A percentile compares a stretch with the other conserved stretches of the same genome.
Evolutionary conservation across 2,888 invertebrate species (phyloP).

Genomic region (Nephrotoma guestfalica): DNA sequence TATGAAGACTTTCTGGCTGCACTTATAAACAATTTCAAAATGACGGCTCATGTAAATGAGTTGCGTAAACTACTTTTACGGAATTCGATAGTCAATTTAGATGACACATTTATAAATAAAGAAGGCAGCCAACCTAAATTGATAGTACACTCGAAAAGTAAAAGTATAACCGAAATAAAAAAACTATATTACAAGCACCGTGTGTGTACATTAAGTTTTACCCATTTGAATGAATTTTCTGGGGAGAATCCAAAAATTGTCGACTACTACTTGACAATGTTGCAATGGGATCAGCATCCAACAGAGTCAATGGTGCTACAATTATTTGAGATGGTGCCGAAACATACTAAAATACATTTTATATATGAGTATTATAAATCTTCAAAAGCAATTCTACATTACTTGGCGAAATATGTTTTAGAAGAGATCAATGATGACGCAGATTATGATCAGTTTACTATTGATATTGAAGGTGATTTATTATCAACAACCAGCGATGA

Average conservation of each 20-base stretch:
- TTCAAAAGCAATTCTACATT: not conserved
- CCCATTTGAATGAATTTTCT: not conserved
- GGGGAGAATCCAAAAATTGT: not conserved
- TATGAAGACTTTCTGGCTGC: not conserved
- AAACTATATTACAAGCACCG: not conserved
- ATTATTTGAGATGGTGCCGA: not conserved
- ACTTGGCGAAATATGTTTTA: not conserved
- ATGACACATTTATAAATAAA: not conserved
- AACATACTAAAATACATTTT: not conserved
- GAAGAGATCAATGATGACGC: not conserved
- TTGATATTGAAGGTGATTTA: not conserved
- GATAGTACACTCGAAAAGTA: not conserved
- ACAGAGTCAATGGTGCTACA: not conserved
- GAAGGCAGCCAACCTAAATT: not conserved
- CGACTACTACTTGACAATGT: not conserved
- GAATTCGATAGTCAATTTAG: not conserved
- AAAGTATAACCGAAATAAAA: not conserved
- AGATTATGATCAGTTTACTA: not conserved
- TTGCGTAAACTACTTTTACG: not conserved
- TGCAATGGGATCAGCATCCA: slow-evolving; percentile 1
- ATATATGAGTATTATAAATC: not conserved
- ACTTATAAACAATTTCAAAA: not conserved
- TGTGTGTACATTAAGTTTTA: not conserved
- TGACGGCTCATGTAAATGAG: not conserved
- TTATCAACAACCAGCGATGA: too few species aligned